Percentiles rank a stretch among this genome's conserved stretches.
Conservation (phyloP, 2,797 vertebrate species). For the Ataeniobius toweri region DNA sequence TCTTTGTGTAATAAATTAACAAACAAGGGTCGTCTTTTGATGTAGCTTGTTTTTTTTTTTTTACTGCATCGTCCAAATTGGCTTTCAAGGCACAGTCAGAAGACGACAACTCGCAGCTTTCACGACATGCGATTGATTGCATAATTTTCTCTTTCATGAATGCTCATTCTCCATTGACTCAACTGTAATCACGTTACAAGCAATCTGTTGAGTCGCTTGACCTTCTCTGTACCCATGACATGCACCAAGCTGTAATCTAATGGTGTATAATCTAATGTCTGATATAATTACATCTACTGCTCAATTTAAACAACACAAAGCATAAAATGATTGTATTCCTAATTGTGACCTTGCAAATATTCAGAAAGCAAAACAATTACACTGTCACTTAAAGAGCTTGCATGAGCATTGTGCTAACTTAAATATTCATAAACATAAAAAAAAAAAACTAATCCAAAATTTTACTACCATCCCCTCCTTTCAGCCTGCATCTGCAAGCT, state of each 20-base stretch:
- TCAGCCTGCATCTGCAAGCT: constrained; percentile 62
- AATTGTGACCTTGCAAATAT: constrained; percentile 17
- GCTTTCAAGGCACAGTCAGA: constrained; percentile 40
- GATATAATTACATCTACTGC: constrained; percentile 66
- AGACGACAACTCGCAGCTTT: constrained; percentile 42
- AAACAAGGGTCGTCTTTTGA: constrained; percentile 55
- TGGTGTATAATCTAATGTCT: constrained; percentile 71
- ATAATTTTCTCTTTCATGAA: constrained; percentile 63
- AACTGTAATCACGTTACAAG: constrained; percentile 71
- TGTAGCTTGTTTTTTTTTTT: constrained; percentile 46
- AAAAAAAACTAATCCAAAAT: constrained; percentile 49
- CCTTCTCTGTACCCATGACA: constrained; percentile 72
- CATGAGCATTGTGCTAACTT: constrained; percentile 14
- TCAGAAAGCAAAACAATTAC: background rate
- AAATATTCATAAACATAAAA: constrained; percentile 56
- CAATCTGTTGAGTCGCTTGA: constrained; percentile 74
- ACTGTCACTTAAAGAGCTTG: constrained; percentile 29
- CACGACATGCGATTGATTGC: constrained; percentile 59
- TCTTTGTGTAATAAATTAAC: constrained; percentile 64
- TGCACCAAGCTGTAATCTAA: constrained; percentile 61
- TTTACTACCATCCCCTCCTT: constrained; percentile 46
- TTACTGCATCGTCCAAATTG: constrained; percentile 53
- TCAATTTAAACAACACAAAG: constrained; percentile 43
- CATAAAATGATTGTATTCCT: constrained; percentile 46
- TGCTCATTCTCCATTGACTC: constrained; percentile 68